A percentile compares a stretch with the other conserved stretches of the same genome.
Conservation (phyloP, 2,797 vertebrate genomes). For the Catharus ustulatus region DNA sequence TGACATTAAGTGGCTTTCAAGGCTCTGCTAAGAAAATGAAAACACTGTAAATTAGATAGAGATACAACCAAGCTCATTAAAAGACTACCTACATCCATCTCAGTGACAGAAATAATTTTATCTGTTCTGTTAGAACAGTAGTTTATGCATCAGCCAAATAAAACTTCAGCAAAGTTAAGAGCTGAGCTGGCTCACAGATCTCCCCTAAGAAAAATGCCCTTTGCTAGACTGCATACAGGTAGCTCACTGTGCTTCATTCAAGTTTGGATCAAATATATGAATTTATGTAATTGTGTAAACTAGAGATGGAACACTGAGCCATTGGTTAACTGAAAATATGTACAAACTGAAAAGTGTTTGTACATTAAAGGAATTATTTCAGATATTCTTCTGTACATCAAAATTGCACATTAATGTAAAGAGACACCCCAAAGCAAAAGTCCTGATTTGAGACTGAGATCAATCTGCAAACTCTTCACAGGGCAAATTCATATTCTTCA, state of each 20-base stretch:
- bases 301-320: background rate
- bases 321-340: background rate
- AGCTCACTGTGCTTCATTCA: background rate
- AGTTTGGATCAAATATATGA: background rate
- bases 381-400: background rate
- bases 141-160: background rate
- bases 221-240: background rate
- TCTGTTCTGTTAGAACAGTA: background rate
- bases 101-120: background rate
- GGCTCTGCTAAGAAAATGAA: constrained; percentile 77
- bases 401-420: background rate
- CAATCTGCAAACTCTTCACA: background rate
- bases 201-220: background rate
- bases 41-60: background rate
- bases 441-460: background rate
- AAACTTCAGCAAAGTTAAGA: background rate
- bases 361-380: background rate
- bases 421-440: background rate
- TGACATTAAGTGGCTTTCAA: constrained; percentile 84
- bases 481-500: background rate
- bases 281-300: background rate
- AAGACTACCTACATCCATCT: background rate
- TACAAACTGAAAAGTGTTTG: background rate
- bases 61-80: background rate
- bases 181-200: background rate